Conservation (phyloP, 2,888 invertebrate genomes). For the Plusia festucae region DNA sequence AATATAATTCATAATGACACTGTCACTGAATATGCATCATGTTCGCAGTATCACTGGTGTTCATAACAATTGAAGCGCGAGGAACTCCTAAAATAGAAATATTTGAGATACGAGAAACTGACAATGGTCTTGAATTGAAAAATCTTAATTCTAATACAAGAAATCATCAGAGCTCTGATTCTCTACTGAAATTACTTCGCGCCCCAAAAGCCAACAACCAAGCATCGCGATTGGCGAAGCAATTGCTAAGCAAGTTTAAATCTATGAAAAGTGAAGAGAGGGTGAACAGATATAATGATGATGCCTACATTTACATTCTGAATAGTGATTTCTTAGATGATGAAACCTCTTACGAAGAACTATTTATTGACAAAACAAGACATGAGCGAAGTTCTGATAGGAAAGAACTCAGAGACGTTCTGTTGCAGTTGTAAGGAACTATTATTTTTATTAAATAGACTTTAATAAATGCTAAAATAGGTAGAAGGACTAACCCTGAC, state of each 20-base stretch:
- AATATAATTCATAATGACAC: background rate
- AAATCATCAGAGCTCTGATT: background rate
- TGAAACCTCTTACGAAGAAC: background rate
- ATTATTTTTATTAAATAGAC: too few relatives aligned
- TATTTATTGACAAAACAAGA: conserved; percentile 37
- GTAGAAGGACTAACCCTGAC: too few relatives aligned
- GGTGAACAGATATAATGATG: background rate
- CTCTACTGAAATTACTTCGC: conserved; percentile 18
- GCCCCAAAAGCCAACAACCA: background rate
- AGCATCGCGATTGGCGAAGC: background rate
- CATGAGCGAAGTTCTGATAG: conserved; percentile 6
- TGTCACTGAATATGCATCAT: background rate
- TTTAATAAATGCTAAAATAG: too few relatives aligned
- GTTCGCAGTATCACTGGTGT: conserved; percentile 37
- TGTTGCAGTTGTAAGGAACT: conserved; percentile 32
- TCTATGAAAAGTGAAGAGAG: conserved; percentile 14
- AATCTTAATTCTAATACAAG: conserved; percentile 27
- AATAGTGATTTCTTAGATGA: conserved; percentile 17
- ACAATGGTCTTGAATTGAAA: conserved; percentile 31
- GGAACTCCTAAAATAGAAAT: conserved; percentile 44
- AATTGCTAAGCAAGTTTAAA: conserved; percentile 23
- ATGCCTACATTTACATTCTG: conserved; percentile 32
- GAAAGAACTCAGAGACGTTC: conserved; percentile 7
- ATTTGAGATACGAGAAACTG: conserved; percentile 45
- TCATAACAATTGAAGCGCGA: conserved; percentile 25